Conservation (phyloP, 2,113 vertebrate species). For the Phodopus roborovskii region DNA sequence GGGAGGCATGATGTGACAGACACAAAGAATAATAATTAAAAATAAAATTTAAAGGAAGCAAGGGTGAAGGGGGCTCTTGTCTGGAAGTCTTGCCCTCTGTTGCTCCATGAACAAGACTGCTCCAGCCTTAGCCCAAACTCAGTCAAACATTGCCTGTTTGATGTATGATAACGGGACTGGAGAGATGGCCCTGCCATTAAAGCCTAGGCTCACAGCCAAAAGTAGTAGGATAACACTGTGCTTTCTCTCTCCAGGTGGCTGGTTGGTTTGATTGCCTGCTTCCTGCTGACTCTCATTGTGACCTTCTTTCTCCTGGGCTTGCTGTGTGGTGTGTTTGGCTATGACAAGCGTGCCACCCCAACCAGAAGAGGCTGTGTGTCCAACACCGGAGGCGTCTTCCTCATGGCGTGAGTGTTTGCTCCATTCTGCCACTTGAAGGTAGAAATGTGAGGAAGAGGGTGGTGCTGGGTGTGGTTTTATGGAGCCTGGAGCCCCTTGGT, state of each 20-base stretch:
- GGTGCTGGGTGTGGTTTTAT: no score
- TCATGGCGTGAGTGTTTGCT: constrained; percentile 94
- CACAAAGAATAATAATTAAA: background rate
- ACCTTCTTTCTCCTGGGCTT: constrained; percentile 95
- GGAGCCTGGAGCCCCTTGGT: accelerated
- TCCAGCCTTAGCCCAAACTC: accelerated
- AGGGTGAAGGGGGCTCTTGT: background rate
- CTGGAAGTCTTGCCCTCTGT: accelerated
- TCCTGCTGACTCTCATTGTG: constrained; percentile 92
- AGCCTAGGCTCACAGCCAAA: background rate
- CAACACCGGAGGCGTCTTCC: constrained; percentile 96
- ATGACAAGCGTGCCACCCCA: constrained; percentile 92
- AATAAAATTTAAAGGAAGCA: background rate
- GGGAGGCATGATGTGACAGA: background rate
- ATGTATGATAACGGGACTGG: accelerated
- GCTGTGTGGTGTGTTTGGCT: constrained; percentile 93
- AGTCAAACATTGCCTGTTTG: accelerated
- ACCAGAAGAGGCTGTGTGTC: constrained; percentile 96
- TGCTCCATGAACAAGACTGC: accelerated
- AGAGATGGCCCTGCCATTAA: background rate
- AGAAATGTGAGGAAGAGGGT: background rate
- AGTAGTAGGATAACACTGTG: accelerated
- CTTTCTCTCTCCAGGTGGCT: constrained; percentile 91
- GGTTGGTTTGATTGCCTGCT: constrained; percentile 91
- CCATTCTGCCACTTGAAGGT: background rate